phyloP scores from a whole-genome alignment of 2,797 vertebrate genomes.

The Syndactyla subalaris region DNA sequence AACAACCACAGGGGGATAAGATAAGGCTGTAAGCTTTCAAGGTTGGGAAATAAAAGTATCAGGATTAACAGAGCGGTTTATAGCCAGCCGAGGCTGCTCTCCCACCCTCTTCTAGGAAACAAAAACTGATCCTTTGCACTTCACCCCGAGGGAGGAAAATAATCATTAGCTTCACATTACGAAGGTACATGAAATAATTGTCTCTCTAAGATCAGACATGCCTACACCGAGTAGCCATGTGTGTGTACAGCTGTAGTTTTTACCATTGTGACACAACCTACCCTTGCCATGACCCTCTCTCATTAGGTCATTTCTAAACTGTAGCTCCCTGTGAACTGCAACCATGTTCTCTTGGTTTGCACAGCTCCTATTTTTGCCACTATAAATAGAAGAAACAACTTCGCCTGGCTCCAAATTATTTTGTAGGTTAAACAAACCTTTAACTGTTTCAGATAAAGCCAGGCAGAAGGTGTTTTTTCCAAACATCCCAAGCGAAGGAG shows the following conservation, averaged over 20 bases:
- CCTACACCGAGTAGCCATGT: background rate
- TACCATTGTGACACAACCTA: background rate
- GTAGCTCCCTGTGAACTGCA: background rate
- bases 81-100: background rate
- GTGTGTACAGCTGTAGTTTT: background rate
- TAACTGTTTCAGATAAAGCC: conserved; percentile 54
- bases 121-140: background rate
- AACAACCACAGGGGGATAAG: conserved; percentile 27
- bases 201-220: background rate
- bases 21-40: conserved; percentile 26
- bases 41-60: conserved; percentile 28
- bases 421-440: conserved; percentile 58
- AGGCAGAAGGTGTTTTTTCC: conserved; percentile 60
- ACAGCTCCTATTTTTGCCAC: background rate
- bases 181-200: background rate
- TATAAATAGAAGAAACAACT: conserved; percentile 2
- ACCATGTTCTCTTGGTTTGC: background rate
- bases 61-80: background rate
- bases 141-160: conserved; percentile 4
- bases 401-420: background rate
- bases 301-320: background rate
- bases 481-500: conserved; percentile 60
- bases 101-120: conserved; percentile 14
- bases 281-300: background rate
- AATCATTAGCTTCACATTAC: conserved; percentile 9